Evolutionary conservation across 2,888 invertebrate species (phyloP).

Genomic region (Harpalus rubripes): DNA sequence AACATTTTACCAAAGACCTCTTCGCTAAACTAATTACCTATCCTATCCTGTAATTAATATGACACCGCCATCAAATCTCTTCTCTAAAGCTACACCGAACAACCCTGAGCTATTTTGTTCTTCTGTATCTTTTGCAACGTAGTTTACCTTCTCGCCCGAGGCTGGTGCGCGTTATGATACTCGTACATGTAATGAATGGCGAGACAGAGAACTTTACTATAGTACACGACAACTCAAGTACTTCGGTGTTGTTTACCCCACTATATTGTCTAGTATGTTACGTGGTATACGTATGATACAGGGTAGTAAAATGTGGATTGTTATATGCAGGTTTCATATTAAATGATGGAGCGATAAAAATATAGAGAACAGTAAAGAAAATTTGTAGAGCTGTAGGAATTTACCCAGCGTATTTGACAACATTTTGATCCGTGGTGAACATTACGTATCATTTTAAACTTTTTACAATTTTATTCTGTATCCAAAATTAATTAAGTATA

Average conservation of each 20-base stretch:
- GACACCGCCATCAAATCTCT: not conserved
- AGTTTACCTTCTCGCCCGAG: not conserved
- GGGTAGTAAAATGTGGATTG: not conserved
- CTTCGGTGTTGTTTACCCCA: not conserved
- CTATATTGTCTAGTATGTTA: not conserved
- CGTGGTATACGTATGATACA: not conserved
- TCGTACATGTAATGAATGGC: conserved; percentile 76
- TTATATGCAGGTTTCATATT: not conserved
- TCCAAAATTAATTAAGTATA: too few species aligned
- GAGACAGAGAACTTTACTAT: conserved; percentile 72
- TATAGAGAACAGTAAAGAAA: not conserved
- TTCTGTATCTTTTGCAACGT: not conserved
- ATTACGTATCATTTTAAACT: too few species aligned
- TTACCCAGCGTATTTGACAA: too few species aligned
- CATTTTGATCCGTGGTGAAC: too few species aligned
- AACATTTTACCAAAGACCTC: not conserved
- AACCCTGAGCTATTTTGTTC: not conserved
- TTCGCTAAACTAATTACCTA: not conserved
- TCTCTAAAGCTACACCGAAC: not conserved
- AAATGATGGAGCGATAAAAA: not conserved
- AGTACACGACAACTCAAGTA: not conserved
- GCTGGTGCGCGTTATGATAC: conserved; percentile 75
- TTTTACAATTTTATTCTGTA: too few species aligned
- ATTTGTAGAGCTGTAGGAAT: not conserved
- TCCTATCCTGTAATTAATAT: not conserved